These are phyloP conservation scores for Lagopus muta DNA, from an alignment of 2,113 vertebrate genomes.

Conservation along the genomic window DNA sequence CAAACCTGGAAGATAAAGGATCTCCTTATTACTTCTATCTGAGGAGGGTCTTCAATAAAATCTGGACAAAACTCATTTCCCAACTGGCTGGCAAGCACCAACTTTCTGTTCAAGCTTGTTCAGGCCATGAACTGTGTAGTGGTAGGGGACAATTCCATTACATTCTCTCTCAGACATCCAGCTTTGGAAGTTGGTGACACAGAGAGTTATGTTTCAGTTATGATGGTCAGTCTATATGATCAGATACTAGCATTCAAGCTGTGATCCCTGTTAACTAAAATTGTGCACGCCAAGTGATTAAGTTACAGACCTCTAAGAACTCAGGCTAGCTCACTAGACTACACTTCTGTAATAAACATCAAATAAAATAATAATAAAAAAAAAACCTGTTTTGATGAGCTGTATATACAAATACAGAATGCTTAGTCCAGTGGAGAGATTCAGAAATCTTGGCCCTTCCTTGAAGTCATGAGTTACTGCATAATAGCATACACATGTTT, in stretches of 20 bases:
- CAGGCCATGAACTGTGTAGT: accelerated
- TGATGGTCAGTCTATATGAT: background rate
- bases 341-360: background rate
- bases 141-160: background rate
- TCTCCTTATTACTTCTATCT: background rate
- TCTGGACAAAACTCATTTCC: background rate
- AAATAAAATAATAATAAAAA: background rate
- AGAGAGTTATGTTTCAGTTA: background rate
- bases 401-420: background rate
- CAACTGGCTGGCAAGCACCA: background rate
- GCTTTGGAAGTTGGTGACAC: background rate
- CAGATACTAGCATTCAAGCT: background rate
- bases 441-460: background rate
- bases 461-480: background rate
- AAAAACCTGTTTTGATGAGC: background rate
- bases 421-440: background rate
- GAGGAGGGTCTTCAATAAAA: background rate
- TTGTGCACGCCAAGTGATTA: accelerated
- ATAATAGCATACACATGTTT: background rate
- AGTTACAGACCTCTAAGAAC: background rate
- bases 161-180: accelerated
- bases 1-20: background rate
- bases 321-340: background rate
- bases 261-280: background rate
- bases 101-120: background rate